These are phyloP conservation scores for Saimiri boliviensis DNA, from an alignment of 2,113 vertebrate genomes.

Conservation along the genomic window DNA sequence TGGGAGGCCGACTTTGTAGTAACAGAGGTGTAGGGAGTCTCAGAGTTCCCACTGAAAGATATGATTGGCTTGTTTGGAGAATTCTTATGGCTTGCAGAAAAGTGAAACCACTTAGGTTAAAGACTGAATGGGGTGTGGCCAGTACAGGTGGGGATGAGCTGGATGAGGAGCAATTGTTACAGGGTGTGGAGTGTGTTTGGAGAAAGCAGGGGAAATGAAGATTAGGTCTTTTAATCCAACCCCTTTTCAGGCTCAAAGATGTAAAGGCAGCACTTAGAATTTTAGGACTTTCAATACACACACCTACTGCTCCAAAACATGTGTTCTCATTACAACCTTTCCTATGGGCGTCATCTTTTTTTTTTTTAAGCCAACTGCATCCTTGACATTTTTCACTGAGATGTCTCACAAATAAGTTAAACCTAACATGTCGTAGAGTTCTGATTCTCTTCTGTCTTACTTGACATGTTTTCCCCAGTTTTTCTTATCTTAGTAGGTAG, in stretches of 20 bases:
- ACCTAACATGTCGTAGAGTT: neutral
- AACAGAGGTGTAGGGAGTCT: neutral
- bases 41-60: neutral
- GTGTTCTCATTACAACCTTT: neutral
- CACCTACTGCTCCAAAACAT: neutral
- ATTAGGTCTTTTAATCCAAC: neutral
- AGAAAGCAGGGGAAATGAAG: neutral
- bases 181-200: neutral
- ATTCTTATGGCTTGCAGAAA: neutral
- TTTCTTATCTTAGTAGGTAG: neutral
- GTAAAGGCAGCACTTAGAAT: neutral
- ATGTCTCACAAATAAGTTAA: neutral
- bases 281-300: neutral
- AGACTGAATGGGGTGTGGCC: neutral
- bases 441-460: neutral
- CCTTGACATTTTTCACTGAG: neutral
- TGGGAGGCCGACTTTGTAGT: neutral
- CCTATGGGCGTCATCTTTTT: neutral
- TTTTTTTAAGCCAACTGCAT: neutral
- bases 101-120: neutral
- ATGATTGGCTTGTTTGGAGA: neutral
- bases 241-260: neutral
- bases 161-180: accelerated
- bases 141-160: neutral
- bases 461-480: neutral